These are phyloP conservation scores for Lophochroa leadbeateri DNA, from an alignment of 2,113 vertebrate genomes.

Conservation along the genomic window DNA sequence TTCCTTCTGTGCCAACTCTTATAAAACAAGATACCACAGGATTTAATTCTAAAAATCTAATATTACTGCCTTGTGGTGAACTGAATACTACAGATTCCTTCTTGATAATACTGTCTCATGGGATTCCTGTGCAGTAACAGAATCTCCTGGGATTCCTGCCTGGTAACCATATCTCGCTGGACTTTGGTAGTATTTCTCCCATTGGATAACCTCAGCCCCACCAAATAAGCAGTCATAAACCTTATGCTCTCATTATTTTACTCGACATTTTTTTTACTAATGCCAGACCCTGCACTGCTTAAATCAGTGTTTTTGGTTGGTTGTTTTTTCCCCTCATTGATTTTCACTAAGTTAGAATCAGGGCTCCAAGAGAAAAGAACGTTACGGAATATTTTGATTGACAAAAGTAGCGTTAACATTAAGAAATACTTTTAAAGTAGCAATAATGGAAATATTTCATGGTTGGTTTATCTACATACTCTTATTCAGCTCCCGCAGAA, in stretches of 20 bases:
- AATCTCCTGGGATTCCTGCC: conserved; percentile 69
- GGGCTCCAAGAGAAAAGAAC: not conserved
- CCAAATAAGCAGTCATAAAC: conserved; percentile 60
- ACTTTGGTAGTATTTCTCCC: conserved; percentile 62
- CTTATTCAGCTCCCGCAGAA: not conserved
- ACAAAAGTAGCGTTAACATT: not conserved
- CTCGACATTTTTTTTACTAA: conserved; percentile 1
- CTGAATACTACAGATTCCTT: conserved; percentile 68
- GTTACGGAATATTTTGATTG: not conserved
- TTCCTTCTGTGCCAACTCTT: conserved; percentile 62
- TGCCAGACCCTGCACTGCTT: not conserved
- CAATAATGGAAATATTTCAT: not conserved
- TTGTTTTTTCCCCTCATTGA: not conserved
- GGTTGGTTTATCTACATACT: not conserved
- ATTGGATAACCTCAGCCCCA: conserved; percentile 52
- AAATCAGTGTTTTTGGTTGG: not conserved
- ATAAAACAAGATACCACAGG: conserved; percentile 71
- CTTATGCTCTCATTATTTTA: conserved; percentile 39
- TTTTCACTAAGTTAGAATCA: not conserved
- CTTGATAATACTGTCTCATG: conserved; percentile 70
- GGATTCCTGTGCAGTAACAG: conserved; percentile 68
- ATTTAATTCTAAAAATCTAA: conserved; percentile 75
- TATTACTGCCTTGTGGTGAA: conserved; percentile 68
- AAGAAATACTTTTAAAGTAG: not conserved
- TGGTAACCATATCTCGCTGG: conserved; percentile 70